phyloP scores from a whole-genome alignment of 2,797 vertebrate genomes.

The Sparus aurata region DNA sequence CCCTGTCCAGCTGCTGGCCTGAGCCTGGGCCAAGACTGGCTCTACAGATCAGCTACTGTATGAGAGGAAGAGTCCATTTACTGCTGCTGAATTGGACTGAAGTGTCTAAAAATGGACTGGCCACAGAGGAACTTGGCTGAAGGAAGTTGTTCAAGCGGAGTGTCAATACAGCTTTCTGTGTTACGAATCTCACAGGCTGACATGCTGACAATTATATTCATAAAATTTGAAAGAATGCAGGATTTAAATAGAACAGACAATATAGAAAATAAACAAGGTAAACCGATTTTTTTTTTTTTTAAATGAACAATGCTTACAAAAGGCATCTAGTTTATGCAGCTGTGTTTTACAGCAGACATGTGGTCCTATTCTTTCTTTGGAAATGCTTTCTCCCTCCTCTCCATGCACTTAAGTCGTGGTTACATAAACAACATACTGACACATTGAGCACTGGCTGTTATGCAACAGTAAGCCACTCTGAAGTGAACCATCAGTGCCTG shows the following conservation, averaged over 20 bases:
- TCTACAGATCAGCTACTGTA: conserved; percentile 22
- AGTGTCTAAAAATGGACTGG: conserved; percentile 35
- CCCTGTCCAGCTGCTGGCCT: conserved; percentile 39
- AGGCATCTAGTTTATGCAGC: background rate
- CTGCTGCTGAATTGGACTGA: conserved; percentile 24
- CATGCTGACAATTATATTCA: background rate
- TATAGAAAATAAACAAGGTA: background rate
- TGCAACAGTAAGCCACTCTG: conserved; percentile 53
- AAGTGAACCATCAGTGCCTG: conserved; percentile 47
- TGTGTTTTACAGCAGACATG: background rate
- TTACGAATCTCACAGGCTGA: background rate
- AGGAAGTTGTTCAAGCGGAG: conserved; percentile 16
- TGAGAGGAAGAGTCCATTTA: conserved; percentile 24
- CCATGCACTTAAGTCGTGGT: conserved; percentile 54
- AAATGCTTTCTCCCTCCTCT: conserved; percentile 36
- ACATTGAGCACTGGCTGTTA: conserved; percentile 61
- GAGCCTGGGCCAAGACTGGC: conserved; percentile 15
- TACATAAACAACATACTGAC: conserved; percentile 70
- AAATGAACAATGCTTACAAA: background rate
- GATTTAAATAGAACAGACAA: background rate
- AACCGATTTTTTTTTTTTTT: no score
- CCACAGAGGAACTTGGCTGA: conserved; percentile 15
- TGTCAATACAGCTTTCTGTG: conserved; percentile 10
- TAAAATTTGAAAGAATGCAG: background rate
- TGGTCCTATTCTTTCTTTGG: background rate